Evolutionary conservation across 2,888 invertebrate species (phyloP).

Genomic region (Lochmaea crataegi): DNA sequence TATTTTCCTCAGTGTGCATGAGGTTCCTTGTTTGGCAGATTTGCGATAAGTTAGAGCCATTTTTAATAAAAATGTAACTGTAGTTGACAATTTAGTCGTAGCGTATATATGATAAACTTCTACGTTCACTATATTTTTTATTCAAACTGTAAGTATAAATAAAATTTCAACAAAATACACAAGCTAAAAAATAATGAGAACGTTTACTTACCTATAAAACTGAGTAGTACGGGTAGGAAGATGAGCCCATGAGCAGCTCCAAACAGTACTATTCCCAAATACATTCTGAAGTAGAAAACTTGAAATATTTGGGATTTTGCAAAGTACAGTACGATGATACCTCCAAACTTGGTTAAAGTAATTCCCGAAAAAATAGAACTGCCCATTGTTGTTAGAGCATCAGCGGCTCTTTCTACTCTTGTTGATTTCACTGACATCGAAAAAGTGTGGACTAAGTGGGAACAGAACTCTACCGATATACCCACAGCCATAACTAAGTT

Average conservation of each 20-base stretch:
- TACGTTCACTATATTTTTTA: too few relatives aligned
- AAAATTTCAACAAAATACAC: not conserved
- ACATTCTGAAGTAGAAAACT: constrained; percentile 69
- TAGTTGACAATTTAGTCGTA: too few relatives aligned
- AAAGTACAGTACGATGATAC: constrained; percentile 95
- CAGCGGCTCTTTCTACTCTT: constrained; percentile 81
- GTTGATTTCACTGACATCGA: constrained; percentile 79
- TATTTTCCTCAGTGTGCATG: too few relatives aligned
- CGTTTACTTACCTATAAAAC: constrained; percentile 88
- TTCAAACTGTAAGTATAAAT: too few relatives aligned
- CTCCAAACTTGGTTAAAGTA: constrained; percentile 97
- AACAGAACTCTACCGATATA: constrained; percentile 99
- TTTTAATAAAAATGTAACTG: too few relatives aligned
- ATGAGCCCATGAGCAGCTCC: constrained; percentile 98
- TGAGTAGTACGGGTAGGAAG: constrained; percentile 96
- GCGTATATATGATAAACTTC: too few relatives aligned
- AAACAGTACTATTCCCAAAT: constrained; percentile 95
- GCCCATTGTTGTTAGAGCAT: constrained; percentile 91
- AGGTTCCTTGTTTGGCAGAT: too few relatives aligned
- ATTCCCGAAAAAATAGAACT: constrained; percentile 97
- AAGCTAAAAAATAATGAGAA: not conserved
- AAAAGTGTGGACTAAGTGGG: constrained; percentile 95
- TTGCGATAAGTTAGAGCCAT: too few relatives aligned
- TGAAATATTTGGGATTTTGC: constrained; percentile 97
- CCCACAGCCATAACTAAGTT: constrained; percentile 98